Conservation (phyloP, 2,797 vertebrate genomes). For the Orientallactaga sibirica region DNA sequence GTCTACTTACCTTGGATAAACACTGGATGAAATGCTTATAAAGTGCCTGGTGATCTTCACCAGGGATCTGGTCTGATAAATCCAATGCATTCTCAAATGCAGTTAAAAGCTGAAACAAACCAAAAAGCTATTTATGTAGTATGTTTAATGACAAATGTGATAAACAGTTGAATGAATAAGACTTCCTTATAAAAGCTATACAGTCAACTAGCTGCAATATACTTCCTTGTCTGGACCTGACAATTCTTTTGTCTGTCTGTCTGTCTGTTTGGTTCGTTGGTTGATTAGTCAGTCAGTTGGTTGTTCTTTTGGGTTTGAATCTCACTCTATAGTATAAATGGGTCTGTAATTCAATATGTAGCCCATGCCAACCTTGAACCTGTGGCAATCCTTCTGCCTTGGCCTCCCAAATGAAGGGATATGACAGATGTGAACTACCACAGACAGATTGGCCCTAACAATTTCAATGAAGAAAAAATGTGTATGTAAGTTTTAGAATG, state of each 20-base stretch:
- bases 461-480: slow-evolving; percentile 4
- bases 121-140: background rate
- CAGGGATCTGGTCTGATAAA: slow-evolving; percentile 90
- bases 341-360: background rate
- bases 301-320: background rate
- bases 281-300: too few species aligned
- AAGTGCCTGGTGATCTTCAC: slow-evolving; percentile 93
- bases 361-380: background rate
- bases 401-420: background rate
- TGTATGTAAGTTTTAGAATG: slow-evolving; percentile 18
- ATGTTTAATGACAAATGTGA: slow-evolving; percentile 47
- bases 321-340: background rate
- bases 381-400: background rate
- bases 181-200: background rate
- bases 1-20: slow-evolving; percentile 93
- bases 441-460: background rate
- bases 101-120: slow-evolving; percentile 91
- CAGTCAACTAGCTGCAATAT: slow-evolving; percentile 7
- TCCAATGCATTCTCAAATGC: slow-evolving; percentile 93
- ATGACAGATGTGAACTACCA: background rate
- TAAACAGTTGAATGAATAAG: background rate
- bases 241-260: background rate
- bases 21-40: slow-evolving; percentile 93
- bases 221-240: background rate
- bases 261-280: background rate